A percentile compares a stretch with the other conserved stretches of the same genome.
phyloP scores from a whole-genome alignment of 92 coral and sea anemone species.

The Epizoanthus illoricatus region DNA sequence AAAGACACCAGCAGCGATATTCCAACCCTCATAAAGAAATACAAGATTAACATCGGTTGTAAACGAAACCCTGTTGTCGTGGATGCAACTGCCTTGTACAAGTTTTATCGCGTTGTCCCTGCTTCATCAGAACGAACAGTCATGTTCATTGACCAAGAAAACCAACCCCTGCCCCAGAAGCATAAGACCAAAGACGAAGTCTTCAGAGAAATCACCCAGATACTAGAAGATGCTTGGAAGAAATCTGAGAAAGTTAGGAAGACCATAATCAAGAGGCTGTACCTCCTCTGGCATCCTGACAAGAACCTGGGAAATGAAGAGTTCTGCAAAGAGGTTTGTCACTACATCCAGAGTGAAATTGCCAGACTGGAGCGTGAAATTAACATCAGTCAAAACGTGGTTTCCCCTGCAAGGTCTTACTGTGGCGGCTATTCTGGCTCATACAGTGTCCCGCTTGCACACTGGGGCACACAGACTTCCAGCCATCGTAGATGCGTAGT shows the following conservation, averaged over 20 bases:
- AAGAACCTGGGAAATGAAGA: conserved; percentile 69
- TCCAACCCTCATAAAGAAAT: conserved; percentile 21
- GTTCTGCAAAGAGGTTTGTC: conserved; percentile 64
- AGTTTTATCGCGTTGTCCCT: conserved; percentile 38
- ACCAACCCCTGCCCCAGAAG: neutral
- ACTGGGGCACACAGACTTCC: conserved; percentile 22
- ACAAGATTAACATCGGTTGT: conserved; percentile 58
- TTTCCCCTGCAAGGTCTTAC: neutral
- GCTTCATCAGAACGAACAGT: conserved; percentile 1
- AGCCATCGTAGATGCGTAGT: conserved; percentile 3
- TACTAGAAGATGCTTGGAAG: conserved; percentile 68
- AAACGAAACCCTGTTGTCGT: conserved; percentile 46
- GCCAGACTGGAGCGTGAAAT: conserved; percentile 50
- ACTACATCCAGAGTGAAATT: conserved; percentile 69
- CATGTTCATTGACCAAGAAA: conserved; percentile 2
- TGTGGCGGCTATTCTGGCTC: neutral
- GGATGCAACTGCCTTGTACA: conserved; percentile 56
- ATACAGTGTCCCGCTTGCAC: neutral
- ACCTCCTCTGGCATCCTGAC: conserved; percentile 83
- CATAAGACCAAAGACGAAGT: conserved; percentile 49
- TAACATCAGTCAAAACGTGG: neutral
- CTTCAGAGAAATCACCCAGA: conserved; percentile 49
- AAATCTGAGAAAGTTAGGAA: conserved; percentile 56
- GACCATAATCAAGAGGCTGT: conserved; percentile 72
- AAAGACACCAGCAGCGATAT: neutral